Conservation (phyloP, 2,797 vertebrate genomes). For the Rachycentron canadum region DNA sequence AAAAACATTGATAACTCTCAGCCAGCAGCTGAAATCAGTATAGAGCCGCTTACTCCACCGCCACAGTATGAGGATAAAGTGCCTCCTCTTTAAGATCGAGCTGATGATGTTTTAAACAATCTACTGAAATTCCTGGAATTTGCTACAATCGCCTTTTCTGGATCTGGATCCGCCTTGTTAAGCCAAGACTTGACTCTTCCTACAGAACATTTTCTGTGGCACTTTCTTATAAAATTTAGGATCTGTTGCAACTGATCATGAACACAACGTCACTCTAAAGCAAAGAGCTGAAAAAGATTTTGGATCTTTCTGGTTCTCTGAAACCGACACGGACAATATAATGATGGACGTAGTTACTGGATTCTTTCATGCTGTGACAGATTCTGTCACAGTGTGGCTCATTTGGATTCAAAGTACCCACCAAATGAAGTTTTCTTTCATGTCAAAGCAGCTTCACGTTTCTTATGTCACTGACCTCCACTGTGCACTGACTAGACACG, state of each 20-base stretch:
- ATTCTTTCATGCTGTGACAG: background rate
- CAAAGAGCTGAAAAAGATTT: conserved; percentile 15
- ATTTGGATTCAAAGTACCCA: conserved; percentile 16
- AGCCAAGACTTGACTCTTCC: conserved; percentile 18
- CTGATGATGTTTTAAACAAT: conserved; percentile 35
- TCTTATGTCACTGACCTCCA: conserved; percentile 1
- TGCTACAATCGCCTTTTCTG: conserved; percentile 14
- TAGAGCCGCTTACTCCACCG: conserved; percentile 95
- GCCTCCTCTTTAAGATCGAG: conserved; percentile 68
- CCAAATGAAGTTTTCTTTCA: conserved; percentile 31
- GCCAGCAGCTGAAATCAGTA: conserved; percentile 77
- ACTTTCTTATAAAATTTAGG: conserved; percentile 16
- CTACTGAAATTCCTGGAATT: conserved; percentile 37
- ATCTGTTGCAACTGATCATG: conserved; percentile 20
- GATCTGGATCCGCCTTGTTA: conserved; percentile 35
- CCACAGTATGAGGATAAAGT: conserved; percentile 91
- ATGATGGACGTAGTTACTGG: background rate
- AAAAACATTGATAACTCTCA: conserved; percentile 84
- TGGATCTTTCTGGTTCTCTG: conserved; percentile 51
- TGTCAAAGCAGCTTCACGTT: conserved; percentile 15
- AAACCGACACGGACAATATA: background rate
- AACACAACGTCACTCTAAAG: conserved; percentile 24
- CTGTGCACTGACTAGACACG: background rate
- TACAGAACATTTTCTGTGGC: conserved; percentile 16
- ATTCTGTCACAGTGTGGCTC: conserved; percentile 2